These are phyloP conservation scores for Neoniphon sammara DNA, from an alignment of 2,797 vertebrate genomes.

Conservation along the genomic window DNA sequence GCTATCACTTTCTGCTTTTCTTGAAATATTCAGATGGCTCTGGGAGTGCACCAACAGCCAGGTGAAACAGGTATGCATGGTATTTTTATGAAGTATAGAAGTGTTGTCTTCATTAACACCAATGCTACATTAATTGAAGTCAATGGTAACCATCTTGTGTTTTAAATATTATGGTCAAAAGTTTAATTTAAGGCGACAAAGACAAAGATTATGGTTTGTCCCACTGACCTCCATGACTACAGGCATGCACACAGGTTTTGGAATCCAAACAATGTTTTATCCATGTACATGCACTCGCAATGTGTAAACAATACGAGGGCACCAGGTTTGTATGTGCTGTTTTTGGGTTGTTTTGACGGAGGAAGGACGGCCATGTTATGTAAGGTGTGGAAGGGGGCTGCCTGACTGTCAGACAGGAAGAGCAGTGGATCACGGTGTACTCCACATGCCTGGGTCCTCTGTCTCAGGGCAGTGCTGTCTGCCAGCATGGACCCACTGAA, in stretches of 20 bases:
- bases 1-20: too few species aligned
- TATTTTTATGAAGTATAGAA: too few species aligned
- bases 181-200: background rate
- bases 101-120: too few species aligned
- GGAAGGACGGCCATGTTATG: constrained; percentile 24
- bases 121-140: too few species aligned
- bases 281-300: background rate
- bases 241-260: constrained; percentile 3
- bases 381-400: constrained; percentile 26
- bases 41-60: background rate
- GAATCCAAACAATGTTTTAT: background rate
- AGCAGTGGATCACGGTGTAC: constrained; percentile 48
- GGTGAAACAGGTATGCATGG: background rate
- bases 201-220: background rate
- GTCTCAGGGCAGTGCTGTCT: constrained; percentile 43
- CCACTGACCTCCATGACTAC: background rate
- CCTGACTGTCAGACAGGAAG: constrained; percentile 35
- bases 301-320: background rate
- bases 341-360: constrained; percentile 38
- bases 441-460: constrained; percentile 28
- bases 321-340: background rate
- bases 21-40: too few species aligned
- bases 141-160: background rate
- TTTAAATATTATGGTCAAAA: background rate
- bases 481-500: constrained; percentile 57